phyloP scores from a whole-genome alignment of 2,113 vertebrate species.

The cattle (Bos taurus) region DNA sequence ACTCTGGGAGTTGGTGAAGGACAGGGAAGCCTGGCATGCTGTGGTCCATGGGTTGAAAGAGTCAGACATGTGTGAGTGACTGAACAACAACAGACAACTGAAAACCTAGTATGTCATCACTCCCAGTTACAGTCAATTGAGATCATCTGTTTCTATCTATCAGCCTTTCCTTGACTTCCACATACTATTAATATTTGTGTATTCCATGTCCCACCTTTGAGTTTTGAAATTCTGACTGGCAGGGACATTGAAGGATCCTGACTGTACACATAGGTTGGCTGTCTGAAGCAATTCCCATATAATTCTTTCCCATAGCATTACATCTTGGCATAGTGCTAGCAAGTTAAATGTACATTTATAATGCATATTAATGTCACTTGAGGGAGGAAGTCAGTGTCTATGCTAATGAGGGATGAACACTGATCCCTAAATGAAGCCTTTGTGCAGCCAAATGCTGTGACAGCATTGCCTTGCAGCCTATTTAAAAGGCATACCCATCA shows the following conservation, averaged over 20 bases:
- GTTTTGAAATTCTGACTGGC: neutral
- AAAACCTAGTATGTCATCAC: neutral
- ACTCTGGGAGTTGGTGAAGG: neutral
- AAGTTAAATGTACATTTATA: constrained; percentile 47
- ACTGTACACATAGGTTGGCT: neutral
- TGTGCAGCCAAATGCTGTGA: neutral
- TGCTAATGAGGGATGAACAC: constrained; percentile 20
- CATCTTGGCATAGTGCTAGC: neutral
- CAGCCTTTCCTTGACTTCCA: neutral
- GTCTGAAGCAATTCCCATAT: constrained; percentile 1
- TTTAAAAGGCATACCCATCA: neutral
- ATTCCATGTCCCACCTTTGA: neutral
- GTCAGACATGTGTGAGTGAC: neutral
- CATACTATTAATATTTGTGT: neutral
- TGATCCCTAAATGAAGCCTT: constrained; percentile 13
- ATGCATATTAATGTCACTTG: constrained; percentile 35
- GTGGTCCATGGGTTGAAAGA: neutral
- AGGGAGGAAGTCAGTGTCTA: constrained; percentile 16
- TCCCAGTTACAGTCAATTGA: neutral
- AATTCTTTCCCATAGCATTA: neutral
- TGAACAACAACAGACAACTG: neutral
- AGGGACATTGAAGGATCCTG: neutral
- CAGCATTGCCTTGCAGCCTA: neutral
- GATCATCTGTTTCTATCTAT: neutral
- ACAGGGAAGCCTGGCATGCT: neutral